Percentiles rank a stretch among this genome's conserved stretches.
Evolutionary conservation across 2,113 vertebrate genomes (phyloP).

Genomic region (Zingel zingel): DNA sequence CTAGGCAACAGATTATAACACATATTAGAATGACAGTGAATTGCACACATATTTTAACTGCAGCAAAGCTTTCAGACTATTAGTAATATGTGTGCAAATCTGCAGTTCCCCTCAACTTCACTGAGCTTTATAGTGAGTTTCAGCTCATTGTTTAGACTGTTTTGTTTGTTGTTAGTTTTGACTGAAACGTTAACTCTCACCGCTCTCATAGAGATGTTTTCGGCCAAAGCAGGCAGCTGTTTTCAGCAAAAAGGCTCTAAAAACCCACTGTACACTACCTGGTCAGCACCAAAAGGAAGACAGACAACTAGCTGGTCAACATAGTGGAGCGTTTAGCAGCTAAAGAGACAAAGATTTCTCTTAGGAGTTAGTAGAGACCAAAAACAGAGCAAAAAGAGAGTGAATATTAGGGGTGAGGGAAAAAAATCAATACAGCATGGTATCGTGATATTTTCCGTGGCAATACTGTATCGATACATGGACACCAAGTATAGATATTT

Average conservation of each 20-base stretch:
- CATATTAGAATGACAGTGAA: background rate
- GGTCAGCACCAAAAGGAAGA: background rate
- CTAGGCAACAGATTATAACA: background rate
- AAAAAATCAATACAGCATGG: too few relatives aligned
- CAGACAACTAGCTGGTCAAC: background rate
- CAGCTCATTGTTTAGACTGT: background rate
- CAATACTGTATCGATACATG: too few relatives aligned
- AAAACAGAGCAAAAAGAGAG: background rate
- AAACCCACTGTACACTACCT: too few relatives aligned
- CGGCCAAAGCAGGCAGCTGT: too few relatives aligned
- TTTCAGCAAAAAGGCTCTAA: background rate
- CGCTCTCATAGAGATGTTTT: background rate
- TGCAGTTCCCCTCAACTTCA: too few relatives aligned
- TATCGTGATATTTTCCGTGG: too few relatives aligned
- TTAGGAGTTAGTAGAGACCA: background rate
- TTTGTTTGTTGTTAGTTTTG: too few relatives aligned
- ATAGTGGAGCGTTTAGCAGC: background rate
- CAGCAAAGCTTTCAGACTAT: background rate
- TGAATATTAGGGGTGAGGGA: background rate
- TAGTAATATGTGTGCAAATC: background rate
- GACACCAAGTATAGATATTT: too few relatives aligned
- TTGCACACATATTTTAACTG: too few relatives aligned
- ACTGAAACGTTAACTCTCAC: background rate
- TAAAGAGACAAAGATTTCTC: background rate
- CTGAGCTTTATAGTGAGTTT: too few relatives aligned